Base-by-base conservation (phyloP, 2,888 invertebrate species). In the Pedicia rivosa region DNA sequence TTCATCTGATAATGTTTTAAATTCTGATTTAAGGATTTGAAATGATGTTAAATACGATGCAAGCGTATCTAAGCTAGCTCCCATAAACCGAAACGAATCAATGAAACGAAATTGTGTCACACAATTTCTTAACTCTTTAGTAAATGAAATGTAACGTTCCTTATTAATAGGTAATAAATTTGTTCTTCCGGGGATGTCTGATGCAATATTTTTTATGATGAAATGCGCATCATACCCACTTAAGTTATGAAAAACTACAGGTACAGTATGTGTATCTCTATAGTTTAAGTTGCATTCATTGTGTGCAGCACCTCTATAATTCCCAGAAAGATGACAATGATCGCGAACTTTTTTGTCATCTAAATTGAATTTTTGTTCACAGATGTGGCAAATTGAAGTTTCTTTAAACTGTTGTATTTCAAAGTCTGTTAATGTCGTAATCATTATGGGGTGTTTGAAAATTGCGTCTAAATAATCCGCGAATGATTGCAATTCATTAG, bases 291-390 rank as follows among this genome's bases (percentile, higher is more conserved):
- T 20, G 20, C 20, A 20, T 6, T 5, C 8, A 6, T 5, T 6
- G 8, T 20, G 20, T 20, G 20, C 20, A 8, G 20, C 20, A 20
- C 46, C 30, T 26, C 34, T 20, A 22, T 25, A 46, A 12, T 39
- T 40, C 6, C 40, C 41, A 25, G 41, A 40, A 3, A 46, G 20
- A 28, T 47, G 46, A 16, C 28, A 38, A 25, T 47, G 44, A 36
- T 47, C 42, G 5, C 37, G 39, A 16, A 41, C 42, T 26, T 37
- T 39, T 7, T 26, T 17, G 14, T 36, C 36, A 14, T 36, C 14
- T 14, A 25, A n/a, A n/a, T 13, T n/a, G 16, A 27, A n/a, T 9
- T 13, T 2, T 33, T 38, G 35, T 15, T 35, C 38, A 22, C 39
- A 44, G 24, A 43, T 40, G 17, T 40, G 38, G 25, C 44, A 44